phyloP scores from a whole-genome alignment of 2,797 vertebrate genomes.

The Ataeniobius toweri region DNA sequence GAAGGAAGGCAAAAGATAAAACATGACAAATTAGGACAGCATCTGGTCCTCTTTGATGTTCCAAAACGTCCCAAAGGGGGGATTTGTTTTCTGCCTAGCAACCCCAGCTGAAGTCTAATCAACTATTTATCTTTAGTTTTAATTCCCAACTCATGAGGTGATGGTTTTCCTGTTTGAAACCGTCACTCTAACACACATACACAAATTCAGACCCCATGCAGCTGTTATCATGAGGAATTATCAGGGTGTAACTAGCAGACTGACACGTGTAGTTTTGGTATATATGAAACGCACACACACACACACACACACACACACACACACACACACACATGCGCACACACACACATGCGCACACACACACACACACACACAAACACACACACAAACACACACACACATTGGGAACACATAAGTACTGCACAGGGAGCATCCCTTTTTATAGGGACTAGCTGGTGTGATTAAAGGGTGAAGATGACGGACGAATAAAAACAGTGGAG shows the following conservation, averaged over 20 bases:
- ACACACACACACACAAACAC: constrained; percentile 3
- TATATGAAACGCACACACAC: not conserved
- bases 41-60: constrained; percentile 60
- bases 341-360: not conserved
- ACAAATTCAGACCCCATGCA: constrained; percentile 6
- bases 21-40: constrained; percentile 50
- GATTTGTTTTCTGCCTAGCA: constrained; percentile 58
- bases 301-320: constrained; percentile 3
- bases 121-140: constrained; percentile 54
- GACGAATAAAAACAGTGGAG: constrained; percentile 31
- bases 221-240: constrained; percentile 32
- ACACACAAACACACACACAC: constrained; percentile 1
- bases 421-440: constrained; percentile 15
- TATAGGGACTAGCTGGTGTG: constrained; percentile 26
- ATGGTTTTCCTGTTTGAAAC: constrained; percentile 19
- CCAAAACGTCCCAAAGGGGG: constrained; percentile 29
- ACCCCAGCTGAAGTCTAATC: constrained; percentile 47
- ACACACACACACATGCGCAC: not conserved
- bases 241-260: constrained; percentile 35
- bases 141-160: constrained; percentile 27
- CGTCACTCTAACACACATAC: not conserved
- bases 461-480: constrained; percentile 47
- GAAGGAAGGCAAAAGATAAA: constrained; percentile 58
- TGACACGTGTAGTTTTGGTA: not conserved
- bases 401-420: not conserved